Evolutionary conservation across 1,140 invertebrate species (phyloP), one percentile per base, ranked within the genome.

Genomic region (Prorops nasuta): DNA sequence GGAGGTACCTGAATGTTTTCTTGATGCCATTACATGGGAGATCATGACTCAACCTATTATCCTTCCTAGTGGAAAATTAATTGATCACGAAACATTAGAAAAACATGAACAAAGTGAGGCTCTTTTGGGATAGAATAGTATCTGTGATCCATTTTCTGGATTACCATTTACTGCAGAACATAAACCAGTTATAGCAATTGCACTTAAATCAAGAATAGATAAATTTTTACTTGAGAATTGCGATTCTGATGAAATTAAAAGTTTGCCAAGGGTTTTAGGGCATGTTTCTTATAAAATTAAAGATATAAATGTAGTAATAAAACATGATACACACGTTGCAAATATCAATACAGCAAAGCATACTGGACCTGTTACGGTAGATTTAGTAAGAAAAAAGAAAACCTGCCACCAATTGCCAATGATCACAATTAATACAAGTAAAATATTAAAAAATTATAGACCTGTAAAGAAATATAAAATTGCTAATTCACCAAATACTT

Each of bases 141-240:
- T n/a, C n/a, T n/a, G 81, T 46, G 90, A 94, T 79, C 91, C 90
- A 16, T 94, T 92, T 60, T 92, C 90, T 12, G 88, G 86, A 10
- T 67, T 88, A 19, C 65, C 79, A 42, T 90, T 90, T 69, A 84
- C 72, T 46, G 72, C 79, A 40, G 65, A 66, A 7, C 66, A 76
- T 14, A 83, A 83, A 64, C 86, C 88, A 3, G 66, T 89, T 10
- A 72, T 85, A 17, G 88, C 90, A 63, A 61, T 76, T 35, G 74
- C 80, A 10, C 73, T 93, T 0, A 92, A 92, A 76, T 76, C 79
- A 18, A 78, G 87, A 57, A 89, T 93, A 51, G 90, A 93, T 68
- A 80, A 84, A 64, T 93, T 88, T 79, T 65, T 92, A 24, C 64
- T 86, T 35, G 71, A 81, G 67, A 77, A 91, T 69, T 77, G 78